Percentiles rank a stretch among this genome's conserved stretches.
Evolutionary conservation across 1,140 invertebrate species (phyloP).

Genomic region (Cepaea nemoralis): DNA sequence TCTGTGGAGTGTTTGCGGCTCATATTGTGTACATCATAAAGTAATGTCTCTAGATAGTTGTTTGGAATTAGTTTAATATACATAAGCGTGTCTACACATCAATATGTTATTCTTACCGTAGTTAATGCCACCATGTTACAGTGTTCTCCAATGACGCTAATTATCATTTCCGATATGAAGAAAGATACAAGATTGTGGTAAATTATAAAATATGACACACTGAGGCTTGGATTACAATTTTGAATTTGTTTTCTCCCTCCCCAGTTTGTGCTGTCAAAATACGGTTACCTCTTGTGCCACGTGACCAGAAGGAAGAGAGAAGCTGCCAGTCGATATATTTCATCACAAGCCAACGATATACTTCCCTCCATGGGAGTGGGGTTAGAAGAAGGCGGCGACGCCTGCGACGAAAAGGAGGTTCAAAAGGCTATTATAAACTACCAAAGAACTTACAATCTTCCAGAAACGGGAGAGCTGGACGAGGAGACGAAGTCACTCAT

Average conservation of each 20-base stretch:
- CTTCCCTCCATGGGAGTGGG: slow-evolving; percentile 13
- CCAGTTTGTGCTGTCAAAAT: slow-evolving; percentile 61
- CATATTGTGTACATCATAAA: no score
- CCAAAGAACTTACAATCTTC: slow-evolving; percentile 70
- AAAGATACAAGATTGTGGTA: no score
- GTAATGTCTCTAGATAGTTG: no score
- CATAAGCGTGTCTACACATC: no score
- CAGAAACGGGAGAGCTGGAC: slow-evolving; percentile 68
- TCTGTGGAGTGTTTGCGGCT: no score
- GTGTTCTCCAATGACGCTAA: no score
- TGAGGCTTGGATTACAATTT: no score
- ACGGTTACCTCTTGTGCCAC: slow-evolving; percentile 61
- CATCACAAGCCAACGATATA: background rate
- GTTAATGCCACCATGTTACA: no score
- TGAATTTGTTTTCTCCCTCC: slow-evolving; percentile 16
- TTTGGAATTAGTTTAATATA: no score
- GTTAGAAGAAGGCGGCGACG: slow-evolving; percentile 45
- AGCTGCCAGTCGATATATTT: background rate
- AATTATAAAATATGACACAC: no score
- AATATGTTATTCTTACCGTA: no score
- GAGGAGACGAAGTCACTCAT: slow-evolving; percentile 65
- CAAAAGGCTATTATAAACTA: slow-evolving; percentile 64
- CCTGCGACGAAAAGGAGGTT: slow-evolving; percentile 56
- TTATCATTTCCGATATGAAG: no score
- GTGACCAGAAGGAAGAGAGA: slow-evolving; percentile 47